phyloP scores from a whole-genome alignment of 2,797 vertebrate genomes.

The Falco novaeseelandiae region DNA sequence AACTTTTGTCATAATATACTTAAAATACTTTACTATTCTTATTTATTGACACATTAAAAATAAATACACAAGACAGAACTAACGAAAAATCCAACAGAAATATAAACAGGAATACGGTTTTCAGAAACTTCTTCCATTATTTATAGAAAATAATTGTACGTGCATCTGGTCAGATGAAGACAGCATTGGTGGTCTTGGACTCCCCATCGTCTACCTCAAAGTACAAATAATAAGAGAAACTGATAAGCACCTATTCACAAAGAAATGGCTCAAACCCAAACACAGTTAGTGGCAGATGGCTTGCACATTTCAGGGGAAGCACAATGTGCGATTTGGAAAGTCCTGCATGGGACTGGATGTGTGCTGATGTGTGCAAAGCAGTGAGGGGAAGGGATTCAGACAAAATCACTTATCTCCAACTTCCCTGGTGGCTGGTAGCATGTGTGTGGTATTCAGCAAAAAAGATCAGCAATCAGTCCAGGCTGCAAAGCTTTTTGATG shows the following conservation, averaged over 20 bases:
- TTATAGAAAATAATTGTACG: constrained; percentile 49
- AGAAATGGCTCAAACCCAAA: constrained; percentile 58
- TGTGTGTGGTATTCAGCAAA: constrained; percentile 45
- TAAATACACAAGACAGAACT: background rate
- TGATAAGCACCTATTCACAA: constrained; percentile 62
- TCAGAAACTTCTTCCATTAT: constrained; percentile 30
- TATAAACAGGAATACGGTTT: background rate
- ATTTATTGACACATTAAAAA: background rate
- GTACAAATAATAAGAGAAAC: constrained; percentile 57
- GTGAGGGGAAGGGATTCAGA: background rate
- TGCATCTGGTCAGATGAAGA: constrained; percentile 51
- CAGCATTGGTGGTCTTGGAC: constrained; percentile 61
- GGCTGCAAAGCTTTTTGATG: background rate
- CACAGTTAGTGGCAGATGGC: constrained; percentile 62
- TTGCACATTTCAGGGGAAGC: constrained; percentile 60
- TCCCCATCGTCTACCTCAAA: constrained; percentile 42
- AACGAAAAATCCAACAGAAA: background rate
- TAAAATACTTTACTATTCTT: background rate
- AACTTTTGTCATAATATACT: background rate
- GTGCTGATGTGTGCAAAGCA: background rate
- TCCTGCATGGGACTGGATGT: background rate
- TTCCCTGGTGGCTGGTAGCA: constrained; percentile 23
- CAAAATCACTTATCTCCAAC: background rate
- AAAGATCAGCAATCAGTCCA: background rate
- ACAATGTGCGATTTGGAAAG: background rate